Evolutionary conservation across 2,888 invertebrate genomes (phyloP).

Genomic region (Stramonita haemastoma): DNA sequence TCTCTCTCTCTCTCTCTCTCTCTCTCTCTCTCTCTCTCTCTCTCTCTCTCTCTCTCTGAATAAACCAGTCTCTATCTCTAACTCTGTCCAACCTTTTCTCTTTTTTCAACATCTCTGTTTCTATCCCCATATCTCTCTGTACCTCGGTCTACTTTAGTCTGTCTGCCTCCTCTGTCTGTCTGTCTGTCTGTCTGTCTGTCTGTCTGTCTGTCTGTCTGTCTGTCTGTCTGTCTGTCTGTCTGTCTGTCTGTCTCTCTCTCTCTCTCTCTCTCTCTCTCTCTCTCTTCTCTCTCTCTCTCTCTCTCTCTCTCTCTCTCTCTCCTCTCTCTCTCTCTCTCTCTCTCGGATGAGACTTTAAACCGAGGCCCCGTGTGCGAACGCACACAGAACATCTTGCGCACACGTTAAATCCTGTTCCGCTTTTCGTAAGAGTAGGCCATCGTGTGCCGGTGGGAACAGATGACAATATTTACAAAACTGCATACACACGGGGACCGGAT

Average conservation of each 20-base stretch:
- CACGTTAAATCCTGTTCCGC: too few species aligned
- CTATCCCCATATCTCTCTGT: background rate
- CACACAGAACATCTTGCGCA: too few species aligned
- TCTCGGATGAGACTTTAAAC: too few species aligned
- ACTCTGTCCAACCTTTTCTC: background rate
- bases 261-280: background rate
- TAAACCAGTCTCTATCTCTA: background rate
- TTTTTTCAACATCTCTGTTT: background rate
- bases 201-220: background rate
- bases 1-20: background rate
- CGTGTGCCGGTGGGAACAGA: too few species aligned
- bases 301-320: background rate
- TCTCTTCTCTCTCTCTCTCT: background rate
- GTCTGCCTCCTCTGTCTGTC: too few species aligned
- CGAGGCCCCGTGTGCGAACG: too few species aligned
- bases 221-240: background rate
- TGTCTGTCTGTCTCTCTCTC: background rate
- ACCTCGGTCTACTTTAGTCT: background rate
- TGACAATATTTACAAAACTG: too few species aligned
- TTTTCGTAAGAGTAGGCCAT: too few species aligned
- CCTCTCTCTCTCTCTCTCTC: background rate
- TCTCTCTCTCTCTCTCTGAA: background rate
- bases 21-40: background rate
- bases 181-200: background rate
- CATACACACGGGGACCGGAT: too few species aligned